These are phyloP conservation scores for Eristalis tenax DNA, from an alignment of 2,888 invertebrate species.

Conservation along the genomic window DNA sequence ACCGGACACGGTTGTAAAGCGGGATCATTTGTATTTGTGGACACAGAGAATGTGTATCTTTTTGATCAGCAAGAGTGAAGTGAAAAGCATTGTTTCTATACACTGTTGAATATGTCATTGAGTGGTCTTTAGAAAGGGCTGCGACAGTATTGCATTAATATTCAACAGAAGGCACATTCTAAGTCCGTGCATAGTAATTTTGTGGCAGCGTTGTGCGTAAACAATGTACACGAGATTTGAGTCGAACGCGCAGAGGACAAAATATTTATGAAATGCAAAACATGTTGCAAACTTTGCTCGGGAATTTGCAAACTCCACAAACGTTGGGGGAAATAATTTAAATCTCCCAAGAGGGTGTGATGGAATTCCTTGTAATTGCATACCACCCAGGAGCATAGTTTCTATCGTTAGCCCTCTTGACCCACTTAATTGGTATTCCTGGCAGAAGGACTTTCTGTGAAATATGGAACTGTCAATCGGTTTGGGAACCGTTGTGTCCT, in stretches of 20 bases:
- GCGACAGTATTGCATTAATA: not conserved
- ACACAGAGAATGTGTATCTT: too few species aligned
- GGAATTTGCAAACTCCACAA: not conserved
- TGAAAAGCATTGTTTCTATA: constrained; percentile 6
- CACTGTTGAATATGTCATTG: not conserved
- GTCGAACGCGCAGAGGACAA: not conserved
- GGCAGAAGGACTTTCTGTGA: not conserved
- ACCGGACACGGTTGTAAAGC: not conserved
- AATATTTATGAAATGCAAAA: not conserved
- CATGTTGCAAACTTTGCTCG: not conserved
- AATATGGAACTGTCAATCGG: not conserved
- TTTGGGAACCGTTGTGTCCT: not conserved
- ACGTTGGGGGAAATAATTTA: not conserved
- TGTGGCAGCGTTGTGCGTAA: not conserved
- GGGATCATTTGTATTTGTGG: not conserved
- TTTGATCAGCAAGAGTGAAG: not conserved
- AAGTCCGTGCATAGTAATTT: not conserved
- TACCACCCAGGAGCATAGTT: not conserved
- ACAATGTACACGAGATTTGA: not conserved
- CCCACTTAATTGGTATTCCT: not conserved
- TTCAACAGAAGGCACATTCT: not conserved
- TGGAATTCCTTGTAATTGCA: not conserved
- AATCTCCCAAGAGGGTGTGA: not conserved
- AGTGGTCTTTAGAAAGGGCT: not conserved
- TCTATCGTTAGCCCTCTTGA: not conserved